These are phyloP conservation scores for Danionella cerebrum DNA, from an alignment of 2,113 vertebrate species.

Conservation along the genomic window DNA sequence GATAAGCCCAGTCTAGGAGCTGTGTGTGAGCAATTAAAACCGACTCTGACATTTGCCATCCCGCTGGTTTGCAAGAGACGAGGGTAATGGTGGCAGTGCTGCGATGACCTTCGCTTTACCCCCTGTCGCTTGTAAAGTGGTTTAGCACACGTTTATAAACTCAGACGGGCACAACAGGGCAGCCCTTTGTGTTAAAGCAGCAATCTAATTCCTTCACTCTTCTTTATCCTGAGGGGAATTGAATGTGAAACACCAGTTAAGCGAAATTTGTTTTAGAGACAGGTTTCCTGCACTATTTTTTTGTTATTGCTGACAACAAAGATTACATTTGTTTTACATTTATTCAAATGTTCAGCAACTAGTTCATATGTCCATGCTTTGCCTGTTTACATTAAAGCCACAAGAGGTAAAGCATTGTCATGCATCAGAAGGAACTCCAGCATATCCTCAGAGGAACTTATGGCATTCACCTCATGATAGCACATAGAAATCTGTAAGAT, in stretches of 20 bases:
- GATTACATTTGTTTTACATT: too few species aligned
- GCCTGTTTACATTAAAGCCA: too few species aligned
- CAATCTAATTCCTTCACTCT: neutral
- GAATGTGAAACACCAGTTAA: neutral
- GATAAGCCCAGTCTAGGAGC: constrained; percentile 17
- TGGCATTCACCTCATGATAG: too few species aligned
- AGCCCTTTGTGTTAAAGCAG: neutral
- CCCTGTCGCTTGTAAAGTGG: neutral
- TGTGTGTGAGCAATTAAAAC: constrained; percentile 30
- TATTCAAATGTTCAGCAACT: too few species aligned
- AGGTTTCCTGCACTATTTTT: too few species aligned
- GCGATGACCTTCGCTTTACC: constrained; percentile 12
- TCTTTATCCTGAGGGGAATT: neutral
- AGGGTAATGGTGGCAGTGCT: neutral
- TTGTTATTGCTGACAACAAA: too few species aligned
- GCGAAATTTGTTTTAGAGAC: too few species aligned
- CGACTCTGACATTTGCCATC: constrained; percentile 25
- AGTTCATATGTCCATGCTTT: too few species aligned
- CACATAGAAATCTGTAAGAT: too few species aligned
- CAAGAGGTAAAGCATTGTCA: too few species aligned
- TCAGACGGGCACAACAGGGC: neutral
- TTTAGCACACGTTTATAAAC: neutral
- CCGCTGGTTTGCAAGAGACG: constrained; percentile 6
- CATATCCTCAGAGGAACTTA: too few species aligned
- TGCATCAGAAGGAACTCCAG: too few species aligned